These are phyloP conservation scores for Typhlichthys subterraneus DNA, from an alignment of 2,797 vertebrate species.

Conservation along the genomic window DNA sequence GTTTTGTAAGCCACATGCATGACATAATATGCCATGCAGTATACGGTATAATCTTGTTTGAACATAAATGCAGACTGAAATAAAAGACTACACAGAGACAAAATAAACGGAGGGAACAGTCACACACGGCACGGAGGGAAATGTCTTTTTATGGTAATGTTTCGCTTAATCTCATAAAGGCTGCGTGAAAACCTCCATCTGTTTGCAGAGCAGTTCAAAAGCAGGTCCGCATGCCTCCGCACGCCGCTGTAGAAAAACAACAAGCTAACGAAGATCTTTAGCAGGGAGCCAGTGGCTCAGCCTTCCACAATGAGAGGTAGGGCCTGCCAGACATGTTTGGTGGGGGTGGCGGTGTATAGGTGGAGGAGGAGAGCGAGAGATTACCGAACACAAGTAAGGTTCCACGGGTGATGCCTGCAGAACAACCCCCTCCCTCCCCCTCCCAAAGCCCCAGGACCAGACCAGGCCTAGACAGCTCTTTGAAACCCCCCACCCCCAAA, in stretches of 20 bases:
- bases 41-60: too few relatives aligned
- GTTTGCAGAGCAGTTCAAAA: conserved; percentile 75
- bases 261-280: conserved; percentile 73
- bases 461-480: conserved; percentile 73
- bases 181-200: conserved; percentile 71
- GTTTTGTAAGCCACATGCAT: too few relatives aligned
- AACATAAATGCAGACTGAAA: neutral
- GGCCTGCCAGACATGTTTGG: conserved; percentile 56
- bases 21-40: too few relatives aligned
- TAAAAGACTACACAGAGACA: conserved; percentile 14
- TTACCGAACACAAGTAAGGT: neutral
- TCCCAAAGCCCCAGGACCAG: conserved; percentile 63
- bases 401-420: conserved; percentile 20
- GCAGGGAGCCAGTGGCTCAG: conserved; percentile 64
- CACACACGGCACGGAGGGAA: conserved; percentile 47
- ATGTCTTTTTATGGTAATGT: conserved; percentile 73
- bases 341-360: neutral
- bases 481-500: conserved; percentile 26
- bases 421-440: conserved; percentile 20
- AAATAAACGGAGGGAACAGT: conserved; percentile 33
- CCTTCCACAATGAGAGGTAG: conserved; percentile 63
- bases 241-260: conserved; percentile 76
- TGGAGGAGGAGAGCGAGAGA: neutral
- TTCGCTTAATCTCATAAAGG: conserved; percentile 81
- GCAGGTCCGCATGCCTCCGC: conserved; percentile 75